Conservation (phyloP, 2,888 invertebrate species). For the Chymomyza amoena region DNA sequence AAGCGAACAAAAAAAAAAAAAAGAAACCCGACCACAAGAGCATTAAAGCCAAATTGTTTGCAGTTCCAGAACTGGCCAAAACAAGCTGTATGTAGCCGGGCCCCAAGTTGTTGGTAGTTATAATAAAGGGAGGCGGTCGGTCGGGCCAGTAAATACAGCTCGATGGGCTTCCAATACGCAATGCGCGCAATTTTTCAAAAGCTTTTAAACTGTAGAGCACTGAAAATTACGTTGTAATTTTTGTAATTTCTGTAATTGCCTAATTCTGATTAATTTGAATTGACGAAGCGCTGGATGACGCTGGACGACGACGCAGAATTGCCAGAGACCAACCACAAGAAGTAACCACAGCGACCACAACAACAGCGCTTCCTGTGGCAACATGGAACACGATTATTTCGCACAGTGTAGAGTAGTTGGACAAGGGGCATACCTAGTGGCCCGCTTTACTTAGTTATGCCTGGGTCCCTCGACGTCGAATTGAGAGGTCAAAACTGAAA, state of each 20-base stretch:
- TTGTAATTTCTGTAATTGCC: slow-evolving; percentile 78
- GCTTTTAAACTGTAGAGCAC: slow-evolving; percentile 68
- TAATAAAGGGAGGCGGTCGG: neutral
- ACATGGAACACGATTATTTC: slow-evolving; percentile 33
- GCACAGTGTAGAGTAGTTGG: slow-evolving; percentile 22
- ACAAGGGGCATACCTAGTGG: slow-evolving; percentile 30
- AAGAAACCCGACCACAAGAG: neutral
- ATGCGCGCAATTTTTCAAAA: slow-evolving; percentile 72
- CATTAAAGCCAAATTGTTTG: neutral
- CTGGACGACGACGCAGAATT: too few relatives aligned
- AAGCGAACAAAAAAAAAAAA: slow-evolving; percentile 28
- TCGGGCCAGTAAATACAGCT: neutral
- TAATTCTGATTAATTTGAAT: slow-evolving; percentile 77
- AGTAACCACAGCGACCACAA: neutral
- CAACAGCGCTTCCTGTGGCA: too few relatives aligned
- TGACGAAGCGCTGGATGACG: slow-evolving; percentile 41
- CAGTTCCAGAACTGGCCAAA: slow-evolving; percentile 17
- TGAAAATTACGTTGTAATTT: slow-evolving; percentile 76
- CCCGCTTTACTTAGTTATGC: slow-evolving; percentile 31
- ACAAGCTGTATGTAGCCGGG: slow-evolving; percentile 31
- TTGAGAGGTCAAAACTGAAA: slow-evolving; percentile 74
- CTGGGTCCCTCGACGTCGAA: slow-evolving; percentile 58
- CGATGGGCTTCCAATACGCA: slow-evolving; percentile 55
- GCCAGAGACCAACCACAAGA: too few relatives aligned
- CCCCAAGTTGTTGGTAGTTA: neutral